Base-by-base conservation (phyloP, 2,888 invertebrate species). In the Drosophila neoperkinsi region DNA sequence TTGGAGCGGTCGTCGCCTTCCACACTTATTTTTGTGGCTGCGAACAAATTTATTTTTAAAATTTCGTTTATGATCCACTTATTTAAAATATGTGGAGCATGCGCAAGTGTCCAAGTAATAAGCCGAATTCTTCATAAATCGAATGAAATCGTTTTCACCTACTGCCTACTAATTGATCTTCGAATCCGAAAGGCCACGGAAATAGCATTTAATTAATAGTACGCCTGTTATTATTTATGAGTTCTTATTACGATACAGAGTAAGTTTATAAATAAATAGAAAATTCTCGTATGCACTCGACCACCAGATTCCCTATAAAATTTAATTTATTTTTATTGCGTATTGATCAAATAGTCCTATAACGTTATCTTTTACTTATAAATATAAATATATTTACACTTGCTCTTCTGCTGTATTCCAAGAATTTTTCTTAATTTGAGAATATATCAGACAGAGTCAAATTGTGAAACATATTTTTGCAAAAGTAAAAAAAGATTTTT, bases 181-280 rank as follows among this genome's bases (percentile, higher is more conserved):
- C 9, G 41, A 66, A 77, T 49, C 65, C 52, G 52, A 33, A 30
- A 36, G 7, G 31, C 38, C 36, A 59, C 56, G 38, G 13, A 57
- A 51, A 43, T 56, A 59, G 18, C 55, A 21, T 60, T 73, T 50
- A 50, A 60, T 71, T 52, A 59, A 25, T 30, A 72, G 71, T 46
- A 49, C 33, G 57, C 34, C 67, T 53, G 56, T 61, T 69, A 53
- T 71, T 78, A 83, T 90, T 81, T 86, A 92, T 92, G 92, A 92
- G 92, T 86, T 91, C 88, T 79, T 92, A 87, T 88, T 92, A 92
- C 84, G 92, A 92, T 87, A 79, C 91, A 69, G 92, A 92, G 92
- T 92, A 92, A 92, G 92, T 91, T 74, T 72, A 78, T 78, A 71
- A 71, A 88, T 81, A 71, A 71, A 63, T 62, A 69, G 28, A 68